These are phyloP conservation scores for Phallusia fumigata DNA, from an alignment of 23 tunicate genomes.

Conservation along the genomic window DNA sequence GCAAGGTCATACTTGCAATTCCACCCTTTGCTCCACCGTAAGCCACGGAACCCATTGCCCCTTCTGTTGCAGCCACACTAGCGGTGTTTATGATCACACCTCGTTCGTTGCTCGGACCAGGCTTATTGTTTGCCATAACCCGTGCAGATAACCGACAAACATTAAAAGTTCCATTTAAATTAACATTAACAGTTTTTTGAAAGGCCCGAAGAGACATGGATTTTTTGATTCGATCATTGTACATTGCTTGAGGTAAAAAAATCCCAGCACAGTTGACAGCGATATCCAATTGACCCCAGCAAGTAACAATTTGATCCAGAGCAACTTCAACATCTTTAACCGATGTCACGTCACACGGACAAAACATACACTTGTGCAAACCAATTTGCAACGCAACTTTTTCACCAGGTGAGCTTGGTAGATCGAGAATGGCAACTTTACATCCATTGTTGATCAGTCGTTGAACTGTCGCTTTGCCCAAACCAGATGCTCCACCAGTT, in stretches of 20 bases:
- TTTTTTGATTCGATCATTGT: conserved; percentile 24
- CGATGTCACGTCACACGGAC: conserved; percentile 88
- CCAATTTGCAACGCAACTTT: conserved; percentile 78
- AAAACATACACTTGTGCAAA: conserved; percentile 54
- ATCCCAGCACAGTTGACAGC: conserved; percentile 98
- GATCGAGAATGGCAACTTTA: conserved; percentile 84
- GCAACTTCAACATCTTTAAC: conserved; percentile 79
- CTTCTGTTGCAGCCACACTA: conserved; percentile 91
- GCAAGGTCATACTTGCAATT: conserved; percentile 91
- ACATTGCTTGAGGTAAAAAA: conserved; percentile 41
- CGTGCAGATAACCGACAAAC: conserved; percentile 66
- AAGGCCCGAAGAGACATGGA: conserved; percentile 45
- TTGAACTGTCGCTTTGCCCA: conserved; percentile 93
- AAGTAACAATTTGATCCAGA: conserved; percentile 30
- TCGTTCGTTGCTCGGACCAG: conserved; percentile 51
- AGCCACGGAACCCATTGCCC: conserved; percentile 94
- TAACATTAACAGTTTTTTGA: conserved; percentile 64
- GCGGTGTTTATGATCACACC: conserved; percentile 95
- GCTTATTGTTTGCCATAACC: conserved; percentile 64
- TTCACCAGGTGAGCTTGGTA: conserved; percentile 81
- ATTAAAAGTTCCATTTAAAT: conserved; percentile 89
- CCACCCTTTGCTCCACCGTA: conserved; percentile 96
- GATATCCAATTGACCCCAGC: conserved; percentile 52
- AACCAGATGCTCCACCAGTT: conserved; percentile 98
- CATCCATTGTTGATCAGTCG: conserved; percentile 67